phyloP scores from a whole-genome alignment of 2,113 vertebrate genomes.

The Pseudorectes ferrugineus region DNA sequence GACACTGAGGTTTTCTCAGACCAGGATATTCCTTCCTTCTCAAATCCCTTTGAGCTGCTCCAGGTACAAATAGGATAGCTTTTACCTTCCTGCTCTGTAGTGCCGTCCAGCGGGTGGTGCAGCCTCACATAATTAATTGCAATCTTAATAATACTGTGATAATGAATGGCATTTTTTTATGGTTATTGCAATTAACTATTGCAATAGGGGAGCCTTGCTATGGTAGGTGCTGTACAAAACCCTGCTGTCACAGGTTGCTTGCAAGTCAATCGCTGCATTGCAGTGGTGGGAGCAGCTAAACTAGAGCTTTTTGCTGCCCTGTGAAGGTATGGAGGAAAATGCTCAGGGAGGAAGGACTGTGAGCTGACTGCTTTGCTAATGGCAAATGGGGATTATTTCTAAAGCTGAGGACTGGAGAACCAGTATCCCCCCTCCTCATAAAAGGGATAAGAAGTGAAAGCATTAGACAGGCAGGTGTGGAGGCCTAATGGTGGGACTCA shows the following conservation, averaged over 20 bases:
- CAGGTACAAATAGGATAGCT: background rate
- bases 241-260: background rate
- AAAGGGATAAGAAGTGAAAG: background rate
- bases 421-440: background rate
- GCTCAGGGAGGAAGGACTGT: background rate
- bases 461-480: background rate
- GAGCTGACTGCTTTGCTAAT: background rate
- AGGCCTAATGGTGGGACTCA: background rate
- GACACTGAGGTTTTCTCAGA: background rate
- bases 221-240: background rate
- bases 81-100: background rate
- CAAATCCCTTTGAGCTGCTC: background rate
- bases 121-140: background rate
- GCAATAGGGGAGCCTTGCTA: background rate
- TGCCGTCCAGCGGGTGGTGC: background rate
- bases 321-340: background rate
- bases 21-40: background rate
- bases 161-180: background rate
- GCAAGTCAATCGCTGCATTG: background rate
- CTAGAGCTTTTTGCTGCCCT: background rate
- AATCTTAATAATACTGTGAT: background rate
- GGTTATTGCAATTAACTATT: background rate
- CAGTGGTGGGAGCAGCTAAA: slow-evolving; percentile 12
- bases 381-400: background rate
- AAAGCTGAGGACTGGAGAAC: background rate